A percentile compares a stretch with the other conserved stretches of the same genome.
Evolutionary conservation across 2,797 vertebrate species (phyloP).

Genomic region (Rousettus madagascariensis): DNA sequence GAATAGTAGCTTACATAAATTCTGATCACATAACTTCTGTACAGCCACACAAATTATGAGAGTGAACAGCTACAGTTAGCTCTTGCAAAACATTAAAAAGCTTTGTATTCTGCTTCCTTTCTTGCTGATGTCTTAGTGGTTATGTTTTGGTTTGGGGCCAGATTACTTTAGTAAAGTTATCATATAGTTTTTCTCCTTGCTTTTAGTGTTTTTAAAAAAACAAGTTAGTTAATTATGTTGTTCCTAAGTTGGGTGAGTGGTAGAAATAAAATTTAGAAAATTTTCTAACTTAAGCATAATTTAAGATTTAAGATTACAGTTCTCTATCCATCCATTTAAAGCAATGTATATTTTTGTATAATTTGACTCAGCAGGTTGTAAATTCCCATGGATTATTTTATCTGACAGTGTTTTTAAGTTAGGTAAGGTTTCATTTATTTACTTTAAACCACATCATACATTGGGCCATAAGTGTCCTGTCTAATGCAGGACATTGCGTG

Average conservation of each 20-base stretch:
- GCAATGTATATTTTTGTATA: slow-evolving; percentile 32
- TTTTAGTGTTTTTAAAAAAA: slow-evolving; percentile 19
- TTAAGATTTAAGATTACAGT: background rate
- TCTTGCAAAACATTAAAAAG: slow-evolving; percentile 24
- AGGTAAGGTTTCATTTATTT: slow-evolving; percentile 45
- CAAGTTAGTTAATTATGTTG: background rate
- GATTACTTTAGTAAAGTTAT: slow-evolving; percentile 24
- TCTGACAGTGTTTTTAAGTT: slow-evolving; percentile 48
- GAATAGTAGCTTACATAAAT: background rate
- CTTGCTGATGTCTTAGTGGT: background rate
- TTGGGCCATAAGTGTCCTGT: background rate
- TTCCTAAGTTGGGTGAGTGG: background rate
- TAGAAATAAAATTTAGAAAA: slow-evolving; percentile 34
- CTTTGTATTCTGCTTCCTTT: background rate
- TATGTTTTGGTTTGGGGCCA: slow-evolving; percentile 39
- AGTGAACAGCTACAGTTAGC: background rate
- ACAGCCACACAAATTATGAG: slow-evolving; percentile 9
- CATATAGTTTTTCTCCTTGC: background rate
- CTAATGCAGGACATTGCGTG: background rate
- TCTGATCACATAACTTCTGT: background rate
- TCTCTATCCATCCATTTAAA: slow-evolving; percentile 36
- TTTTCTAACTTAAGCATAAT: slow-evolving; percentile 41
- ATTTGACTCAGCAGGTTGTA: slow-evolving; percentile 48
- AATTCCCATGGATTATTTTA: slow-evolving; percentile 34
- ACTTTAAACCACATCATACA: background rate